Evolutionary conservation across 2,797 vertebrate genomes (phyloP).

Genomic region (Sebastes diaconus): DNA sequence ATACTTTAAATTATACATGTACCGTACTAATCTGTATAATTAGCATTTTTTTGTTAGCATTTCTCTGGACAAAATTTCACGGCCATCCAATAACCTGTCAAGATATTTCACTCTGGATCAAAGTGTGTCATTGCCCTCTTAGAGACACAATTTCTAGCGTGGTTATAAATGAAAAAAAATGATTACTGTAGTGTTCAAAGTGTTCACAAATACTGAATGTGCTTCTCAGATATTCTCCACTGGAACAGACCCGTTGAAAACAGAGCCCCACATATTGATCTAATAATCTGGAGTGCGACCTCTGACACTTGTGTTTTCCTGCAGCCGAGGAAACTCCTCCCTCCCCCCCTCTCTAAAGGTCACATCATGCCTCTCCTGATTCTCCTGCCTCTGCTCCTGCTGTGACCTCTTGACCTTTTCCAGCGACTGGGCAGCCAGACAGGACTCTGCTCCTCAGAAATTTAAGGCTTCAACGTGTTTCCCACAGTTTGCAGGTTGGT

Average conservation of each 20-base stretch:
- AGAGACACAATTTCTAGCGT: neutral
- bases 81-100: neutral
- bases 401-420: conserved; percentile 38
- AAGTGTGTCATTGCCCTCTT: neutral
- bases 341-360: neutral
- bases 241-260: neutral
- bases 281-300: conserved; percentile 46
- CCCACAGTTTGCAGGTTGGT: neutral
- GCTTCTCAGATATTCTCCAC: neutral
- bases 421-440: neutral
- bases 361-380: neutral
- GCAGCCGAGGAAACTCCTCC: conserved; percentile 15
- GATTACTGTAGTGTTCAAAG: neutral
- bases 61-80: neutral
- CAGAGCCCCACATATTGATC: conserved; percentile 46
- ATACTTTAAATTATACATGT: neutral
- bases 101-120: neutral
- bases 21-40: neutral
- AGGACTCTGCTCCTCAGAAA: neutral
- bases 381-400: conserved; percentile 11
- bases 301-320: conserved; percentile 27
- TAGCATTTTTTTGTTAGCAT: neutral
- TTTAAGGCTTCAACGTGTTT: neutral
- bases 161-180: neutral
- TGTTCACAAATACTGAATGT: neutral